phyloP scores from a whole-genome alignment of 2,113 vertebrate genomes.

The Tinamus guttatus region DNA sequence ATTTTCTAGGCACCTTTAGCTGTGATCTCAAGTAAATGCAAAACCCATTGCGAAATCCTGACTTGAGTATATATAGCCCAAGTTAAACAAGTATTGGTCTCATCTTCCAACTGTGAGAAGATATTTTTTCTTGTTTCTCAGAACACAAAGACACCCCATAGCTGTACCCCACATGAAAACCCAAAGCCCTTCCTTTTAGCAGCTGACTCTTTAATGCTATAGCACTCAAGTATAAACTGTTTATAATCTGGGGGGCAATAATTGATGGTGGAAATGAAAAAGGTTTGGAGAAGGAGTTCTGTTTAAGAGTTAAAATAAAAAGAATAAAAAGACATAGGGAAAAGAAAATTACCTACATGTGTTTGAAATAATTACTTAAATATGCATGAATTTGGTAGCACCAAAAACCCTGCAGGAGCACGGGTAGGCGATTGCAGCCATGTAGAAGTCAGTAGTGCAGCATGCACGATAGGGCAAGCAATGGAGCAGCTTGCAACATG shows the following conservation, averaged over 20 bases:
- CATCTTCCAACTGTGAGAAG: background rate
- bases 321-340: background rate
- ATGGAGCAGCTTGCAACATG: rapidly evolving
- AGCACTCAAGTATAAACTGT: background rate
- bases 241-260: background rate
- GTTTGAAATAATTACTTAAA: background rate
- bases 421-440: background rate
- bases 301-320: background rate
- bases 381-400: background rate
- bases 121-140: background rate
- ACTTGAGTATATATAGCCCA: background rate
- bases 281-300: background rate
- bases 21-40: background rate
- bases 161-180: background rate
- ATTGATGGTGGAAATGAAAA: background rate
- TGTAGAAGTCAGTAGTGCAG: background rate
- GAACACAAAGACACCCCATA: background rate
- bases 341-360: background rate
- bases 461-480: background rate
- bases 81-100: background rate
- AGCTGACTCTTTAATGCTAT: background rate
- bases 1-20: background rate
- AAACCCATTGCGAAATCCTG: background rate
- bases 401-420: background rate
- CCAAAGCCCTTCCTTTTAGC: background rate